A percentile compares a stretch with the other conserved stretches of the same genome.
Conservation (phyloP, 2,888 invertebrate species). For the Acanthosepion esculentum region DNA sequence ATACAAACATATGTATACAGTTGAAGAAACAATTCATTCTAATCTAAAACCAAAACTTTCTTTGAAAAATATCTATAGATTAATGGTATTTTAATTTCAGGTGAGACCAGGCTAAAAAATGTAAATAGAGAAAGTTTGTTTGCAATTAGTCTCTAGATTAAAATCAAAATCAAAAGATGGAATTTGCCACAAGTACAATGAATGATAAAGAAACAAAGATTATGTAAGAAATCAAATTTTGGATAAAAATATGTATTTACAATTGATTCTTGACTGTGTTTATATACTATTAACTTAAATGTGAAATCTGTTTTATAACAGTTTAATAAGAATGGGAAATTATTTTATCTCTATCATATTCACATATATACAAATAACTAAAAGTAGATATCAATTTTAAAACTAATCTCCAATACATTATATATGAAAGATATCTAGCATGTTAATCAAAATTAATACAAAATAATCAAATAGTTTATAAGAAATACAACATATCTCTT, state of each 20-base stretch:
- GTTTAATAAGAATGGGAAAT: too few relatives aligned
- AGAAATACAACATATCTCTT: not conserved
- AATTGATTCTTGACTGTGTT: not conserved
- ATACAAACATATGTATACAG: too few relatives aligned
- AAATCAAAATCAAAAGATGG: not conserved
- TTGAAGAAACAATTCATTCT: too few relatives aligned
- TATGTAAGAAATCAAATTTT: not conserved
- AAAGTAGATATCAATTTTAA: not conserved
- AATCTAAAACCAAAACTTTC: too few relatives aligned
- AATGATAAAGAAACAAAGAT: too few relatives aligned
- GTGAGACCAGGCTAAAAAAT: too few relatives aligned
- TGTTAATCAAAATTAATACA: not conserved
- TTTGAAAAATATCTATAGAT: too few relatives aligned
- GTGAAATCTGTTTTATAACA: too few relatives aligned
- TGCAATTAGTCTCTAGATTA: not conserved
- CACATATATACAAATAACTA: not conserved
- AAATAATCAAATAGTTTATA: not conserved
- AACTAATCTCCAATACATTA: not conserved
- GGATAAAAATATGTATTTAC: not conserved
- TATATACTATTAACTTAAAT: not conserved
- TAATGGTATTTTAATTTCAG: not conserved
- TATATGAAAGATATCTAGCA: not conserved
- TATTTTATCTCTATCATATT: not conserved
- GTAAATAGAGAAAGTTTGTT: not conserved
- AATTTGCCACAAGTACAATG: not conserved